Base-by-base conservation (phyloP, 2,888 invertebrate genomes). In the Diaphora mendica region DNA sequence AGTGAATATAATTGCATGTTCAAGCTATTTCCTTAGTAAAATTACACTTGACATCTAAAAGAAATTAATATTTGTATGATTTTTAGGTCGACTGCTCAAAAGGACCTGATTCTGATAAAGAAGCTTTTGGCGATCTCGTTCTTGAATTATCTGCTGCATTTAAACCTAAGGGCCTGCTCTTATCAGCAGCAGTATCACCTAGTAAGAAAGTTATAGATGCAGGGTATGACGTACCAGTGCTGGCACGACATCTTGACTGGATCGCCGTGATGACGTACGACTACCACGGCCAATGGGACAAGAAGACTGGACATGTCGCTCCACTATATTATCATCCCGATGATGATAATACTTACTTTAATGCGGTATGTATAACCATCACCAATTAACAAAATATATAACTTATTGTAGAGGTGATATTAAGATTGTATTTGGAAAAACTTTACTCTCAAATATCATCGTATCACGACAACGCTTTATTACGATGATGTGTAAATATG, bases 231-330 rank as follows among this genome's bases (percentile, higher is more conserved):
- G 98, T 99, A 0, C 97, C 97, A 0, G 96, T 96, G 0, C 87
- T 99, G 7, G 97, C 97, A 0, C 95, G 96, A 82, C 96, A 97
- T 88, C 94, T 99, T 73, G 98, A 99, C 89, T 98, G 98, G 98
- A 98, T 99, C 69, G 98, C 98, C 0, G 98, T 99, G 0, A 99
- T 99, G 99, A 97, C 98, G 0, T 99, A 99, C 86, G 99, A 99
- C 88, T 98, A 97, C 93, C 98, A 98, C 83, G 98, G 98, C 0
- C 98, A 98, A 86, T 99, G 98, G 98, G 98, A 98, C 86, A 98
- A 98, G 89, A 97, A 97, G 89, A 99, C 98, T 1, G 99, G 98
- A 0, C 99, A 99, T 87, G 98, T 98, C 0, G 98, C 98, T 0
- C 99, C 98, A 0, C 91, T 99, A 64, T 98, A 97, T 84, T 96